Percentiles rank a stretch among this genome's conserved stretches.
Conservation (phyloP, 2,797 vertebrate species). For the Luscinia megarhynchos region DNA sequence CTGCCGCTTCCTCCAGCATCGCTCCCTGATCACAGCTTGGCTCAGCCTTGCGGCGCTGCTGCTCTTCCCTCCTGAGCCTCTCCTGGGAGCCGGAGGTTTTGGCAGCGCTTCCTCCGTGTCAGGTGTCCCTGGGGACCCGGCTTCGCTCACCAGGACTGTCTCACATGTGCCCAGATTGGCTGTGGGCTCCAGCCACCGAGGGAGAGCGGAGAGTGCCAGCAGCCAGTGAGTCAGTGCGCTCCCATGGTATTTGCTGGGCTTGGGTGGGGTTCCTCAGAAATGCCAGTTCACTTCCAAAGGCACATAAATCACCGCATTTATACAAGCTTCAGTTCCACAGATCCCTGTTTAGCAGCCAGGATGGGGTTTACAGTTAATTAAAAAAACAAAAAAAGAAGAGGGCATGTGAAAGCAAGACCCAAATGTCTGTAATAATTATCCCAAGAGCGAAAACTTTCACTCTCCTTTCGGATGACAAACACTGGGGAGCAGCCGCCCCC, state of each 20-base stretch:
- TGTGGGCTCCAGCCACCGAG: neutral
- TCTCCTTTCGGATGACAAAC: neutral
- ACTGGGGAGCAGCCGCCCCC: neutral
- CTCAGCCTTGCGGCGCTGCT: constrained; percentile 38
- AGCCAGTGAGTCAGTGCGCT: constrained; percentile 18
- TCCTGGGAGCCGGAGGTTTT: constrained; percentile 21
- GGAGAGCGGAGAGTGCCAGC: neutral
- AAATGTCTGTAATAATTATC: constrained; percentile 6
- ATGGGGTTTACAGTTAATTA: constrained; percentile 2
- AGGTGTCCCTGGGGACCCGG: constrained; percentile 20
- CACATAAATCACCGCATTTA: neutral
- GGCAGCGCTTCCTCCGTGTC: constrained; percentile 10
- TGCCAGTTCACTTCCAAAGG: constrained; percentile 36
- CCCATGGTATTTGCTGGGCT: neutral
- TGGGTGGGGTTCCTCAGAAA: constrained; percentile 55
- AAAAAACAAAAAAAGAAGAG: neutral
- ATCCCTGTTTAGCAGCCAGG: neutral
- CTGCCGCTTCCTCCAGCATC: neutral
- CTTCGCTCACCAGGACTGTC: neutral
- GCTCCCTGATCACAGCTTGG: constrained; percentile 44
- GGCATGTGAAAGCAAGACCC: constrained; percentile 44
- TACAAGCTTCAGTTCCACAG: neutral
- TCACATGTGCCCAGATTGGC: neutral
- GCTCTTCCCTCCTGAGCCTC: constrained; percentile 41
- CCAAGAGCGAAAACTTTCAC: constrained; percentile 29